Conservation (phyloP, 2,113 vertebrate genomes). For the Rhodinocichla rosea region DNA sequence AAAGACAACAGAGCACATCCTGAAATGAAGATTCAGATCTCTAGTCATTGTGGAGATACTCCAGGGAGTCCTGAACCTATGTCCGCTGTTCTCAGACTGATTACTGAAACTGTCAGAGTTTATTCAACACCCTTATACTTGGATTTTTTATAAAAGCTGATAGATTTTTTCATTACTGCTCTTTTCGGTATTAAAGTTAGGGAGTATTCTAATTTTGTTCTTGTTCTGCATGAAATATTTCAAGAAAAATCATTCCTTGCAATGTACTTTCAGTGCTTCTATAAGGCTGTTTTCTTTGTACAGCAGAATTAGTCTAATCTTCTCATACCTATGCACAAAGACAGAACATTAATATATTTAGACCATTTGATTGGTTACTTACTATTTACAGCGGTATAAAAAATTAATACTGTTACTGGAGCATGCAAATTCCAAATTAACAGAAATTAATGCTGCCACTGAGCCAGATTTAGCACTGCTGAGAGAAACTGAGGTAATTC, state of each 20-base stretch:
- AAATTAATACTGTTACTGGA: constrained; percentile 66
- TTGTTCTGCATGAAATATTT: neutral
- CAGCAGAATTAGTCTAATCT: constrained; percentile 67
- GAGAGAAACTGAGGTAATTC: constrained; percentile 67
- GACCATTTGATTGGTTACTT: constrained; percentile 70
- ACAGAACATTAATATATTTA: constrained; percentile 71
- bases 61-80: neutral
- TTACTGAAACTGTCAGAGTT: neutral
- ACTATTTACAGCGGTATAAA: constrained; percentile 71
- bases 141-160: neutral
- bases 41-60: neutral
- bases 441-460: constrained; percentile 58
- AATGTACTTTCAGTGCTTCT: neutral
- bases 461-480: constrained; percentile 11
- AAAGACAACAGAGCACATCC: neutral
- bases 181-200: neutral
- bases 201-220: neutral
- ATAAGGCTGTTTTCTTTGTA: constrained; percentile 43
- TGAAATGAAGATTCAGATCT: neutral
- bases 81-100: neutral
- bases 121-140: neutral
- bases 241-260: constrained; percentile 11
- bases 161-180: neutral
- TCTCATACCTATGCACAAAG: constrained; percentile 65
- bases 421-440: constrained; percentile 76